Base-by-base conservation (phyloP, 2,888 invertebrate species). In the Yponomeuta plumbellus region DNA sequence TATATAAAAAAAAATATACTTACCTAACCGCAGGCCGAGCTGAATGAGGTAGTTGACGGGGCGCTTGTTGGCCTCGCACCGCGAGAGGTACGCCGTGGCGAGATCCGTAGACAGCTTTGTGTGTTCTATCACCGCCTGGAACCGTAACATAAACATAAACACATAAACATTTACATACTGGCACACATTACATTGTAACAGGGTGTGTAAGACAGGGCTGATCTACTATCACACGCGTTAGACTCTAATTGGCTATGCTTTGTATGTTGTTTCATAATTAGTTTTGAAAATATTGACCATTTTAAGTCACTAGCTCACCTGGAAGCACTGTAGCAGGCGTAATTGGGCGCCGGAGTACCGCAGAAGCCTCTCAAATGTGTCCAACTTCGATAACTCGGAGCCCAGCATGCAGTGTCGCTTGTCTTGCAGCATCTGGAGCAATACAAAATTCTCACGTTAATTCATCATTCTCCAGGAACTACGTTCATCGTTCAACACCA, bases 291-390 rank as follows among this genome's bases (percentile, higher is more conserved):
- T n/a, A n/a, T n/a, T n/a, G n/a, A n/a, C n/a, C n/a, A n/a, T n/a
- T n/a, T n/a, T n/a, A 34, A 34, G 34, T 34, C 34, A 5, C 34
- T 34, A 34, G 34, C 81, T 73, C 57, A 94, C 94, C 92, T 95
- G 95, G 81, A 96, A 96, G 77, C 94, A 94, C 77, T 94, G 94
- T 69, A 96, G 91, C 56, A 96, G 86, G 67, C 94, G 88, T 67
- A 94, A 88, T 72, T 95, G 93, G 71, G 94, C 93, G 21, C 87
- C 94, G 72, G 93, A 93, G 70, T 95, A 94, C 74, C 93, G 94
- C 70, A 97, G 86, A 80, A 96, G 91, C 73, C 94, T 89, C 72
- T 93, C 92, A 81, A 96, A 95, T 65, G 93, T 92, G 69, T 94
- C 93, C 77, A 96, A 80, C 78, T 95, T 92, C 66, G 94, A 93